phyloP scores from a whole-genome alignment of 2,888 invertebrate species.

The Sturmia bella region DNA sequence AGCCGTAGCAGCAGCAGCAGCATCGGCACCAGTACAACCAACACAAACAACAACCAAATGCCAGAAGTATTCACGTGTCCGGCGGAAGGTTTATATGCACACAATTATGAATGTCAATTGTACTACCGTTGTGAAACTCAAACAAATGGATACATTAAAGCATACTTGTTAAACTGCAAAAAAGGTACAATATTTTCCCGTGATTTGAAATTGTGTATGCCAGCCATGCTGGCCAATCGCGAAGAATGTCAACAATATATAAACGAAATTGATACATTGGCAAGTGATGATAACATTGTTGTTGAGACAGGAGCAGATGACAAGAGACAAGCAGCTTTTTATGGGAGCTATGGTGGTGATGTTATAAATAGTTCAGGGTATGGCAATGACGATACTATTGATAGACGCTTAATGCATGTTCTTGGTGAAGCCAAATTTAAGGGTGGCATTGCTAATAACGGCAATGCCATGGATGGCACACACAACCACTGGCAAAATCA shows the following conservation, averaged over 20 bases:
- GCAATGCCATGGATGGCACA: slow-evolving; percentile 68
- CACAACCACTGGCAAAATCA: slow-evolving; percentile 77
- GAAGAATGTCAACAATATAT: slow-evolving; percentile 85
- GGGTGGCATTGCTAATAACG: slow-evolving; percentile 70
- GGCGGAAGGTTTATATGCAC: slow-evolving; percentile 87
- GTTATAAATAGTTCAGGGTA: slow-evolving; percentile 72
- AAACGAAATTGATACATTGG: slow-evolving; percentile 78
- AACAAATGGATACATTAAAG: slow-evolving; percentile 82
- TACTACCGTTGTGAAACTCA: slow-evolving; percentile 90
- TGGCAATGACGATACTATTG: slow-evolving; percentile 68
- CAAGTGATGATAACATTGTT: slow-evolving; percentile 70
- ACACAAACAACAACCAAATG: slow-evolving; percentile 57
- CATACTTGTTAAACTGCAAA: slow-evolving; percentile 88
- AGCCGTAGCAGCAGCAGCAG: slow-evolving; percentile 8
- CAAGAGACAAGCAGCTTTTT: slow-evolving; percentile 65
- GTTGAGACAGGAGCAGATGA: slow-evolving; percentile 56
- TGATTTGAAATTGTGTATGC: slow-evolving; percentile 86
- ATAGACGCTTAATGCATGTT: slow-evolving; percentile 64
- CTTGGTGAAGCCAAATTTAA: slow-evolving; percentile 49
- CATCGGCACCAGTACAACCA: slow-evolving; percentile 14
- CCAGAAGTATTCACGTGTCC: slow-evolving; percentile 83
- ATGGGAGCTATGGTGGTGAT: slow-evolving; percentile 65
- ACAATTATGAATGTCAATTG: slow-evolving; percentile 87
- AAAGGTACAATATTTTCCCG: slow-evolving; percentile 89
- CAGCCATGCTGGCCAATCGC: slow-evolving; percentile 86